These are phyloP conservation scores for Lemur catta DNA, from an alignment of 2,797 vertebrate species.

Conservation along the genomic window DNA sequence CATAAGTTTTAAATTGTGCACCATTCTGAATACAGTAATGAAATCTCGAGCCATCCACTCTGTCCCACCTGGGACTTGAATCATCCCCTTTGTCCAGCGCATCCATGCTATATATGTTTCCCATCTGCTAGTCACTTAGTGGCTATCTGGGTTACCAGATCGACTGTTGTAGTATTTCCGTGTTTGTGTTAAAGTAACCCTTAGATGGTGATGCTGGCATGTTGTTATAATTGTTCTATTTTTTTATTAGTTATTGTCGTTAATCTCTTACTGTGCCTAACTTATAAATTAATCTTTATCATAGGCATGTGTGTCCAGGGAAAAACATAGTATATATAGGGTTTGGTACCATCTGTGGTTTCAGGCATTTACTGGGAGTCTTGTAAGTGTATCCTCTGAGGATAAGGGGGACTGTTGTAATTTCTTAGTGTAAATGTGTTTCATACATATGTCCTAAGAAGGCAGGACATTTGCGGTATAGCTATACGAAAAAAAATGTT, in stretches of 20 bases:
- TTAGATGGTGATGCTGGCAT: neutral
- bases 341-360: neutral
- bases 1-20: neutral
- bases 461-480: neutral
- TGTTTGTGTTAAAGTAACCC: neutral
- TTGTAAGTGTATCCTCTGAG: neutral
- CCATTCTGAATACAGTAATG: neutral
- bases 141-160: neutral
- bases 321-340: neutral
- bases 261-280: neutral
- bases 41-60: neutral
- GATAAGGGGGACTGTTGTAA: neutral
- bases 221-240: neutral
- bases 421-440: neutral
- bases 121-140: neutral
- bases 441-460: neutral
- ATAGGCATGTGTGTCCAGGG: neutral
- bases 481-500: neutral
- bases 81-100: neutral
- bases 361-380: neutral
- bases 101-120: too few relatives aligned
- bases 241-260: neutral
- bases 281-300: neutral
- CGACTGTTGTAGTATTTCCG: neutral
- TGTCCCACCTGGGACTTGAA: neutral